Evolutionary conservation across 1,140 invertebrate species (phyloP).

Genomic region (Pissodes strobi): DNA sequence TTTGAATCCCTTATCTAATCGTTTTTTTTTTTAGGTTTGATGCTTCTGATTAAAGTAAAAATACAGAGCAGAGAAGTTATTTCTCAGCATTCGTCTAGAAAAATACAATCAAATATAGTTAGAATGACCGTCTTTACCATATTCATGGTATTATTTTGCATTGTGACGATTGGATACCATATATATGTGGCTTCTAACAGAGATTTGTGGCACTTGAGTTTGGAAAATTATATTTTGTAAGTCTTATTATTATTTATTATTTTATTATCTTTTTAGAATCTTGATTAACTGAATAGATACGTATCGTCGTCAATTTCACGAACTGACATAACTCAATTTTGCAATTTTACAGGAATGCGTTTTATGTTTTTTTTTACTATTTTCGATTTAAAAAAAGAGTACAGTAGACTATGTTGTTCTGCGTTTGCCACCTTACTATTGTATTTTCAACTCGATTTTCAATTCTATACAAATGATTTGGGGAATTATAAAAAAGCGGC

Average conservation of each 20-base stretch:
- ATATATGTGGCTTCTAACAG: slow-evolving; percentile 78
- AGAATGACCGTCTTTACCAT: slow-evolving; percentile 77
- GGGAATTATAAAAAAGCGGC: too few species aligned
- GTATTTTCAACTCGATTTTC: too few species aligned
- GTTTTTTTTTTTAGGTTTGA: slow-evolving; percentile 68
- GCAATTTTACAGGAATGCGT: too few species aligned
- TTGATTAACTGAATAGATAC: too few species aligned
- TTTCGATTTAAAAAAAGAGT: too few species aligned
- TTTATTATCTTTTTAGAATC: too few species aligned
- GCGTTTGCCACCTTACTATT: too few species aligned
- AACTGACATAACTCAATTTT: too few species aligned
- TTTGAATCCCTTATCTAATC: not conserved
- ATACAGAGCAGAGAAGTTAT: slow-evolving; percentile 81
- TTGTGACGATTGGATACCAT: slow-evolving; percentile 81
- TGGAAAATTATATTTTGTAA: slow-evolving; percentile 82
- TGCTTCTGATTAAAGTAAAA: slow-evolving; percentile 76
- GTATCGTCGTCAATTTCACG: too few species aligned
- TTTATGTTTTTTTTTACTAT: too few species aligned
- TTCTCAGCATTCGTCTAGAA: slow-evolving; percentile 76
- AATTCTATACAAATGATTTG: too few species aligned
- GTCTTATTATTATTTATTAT: slow-evolving; percentile 55
- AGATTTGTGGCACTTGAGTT: slow-evolving; percentile 72
- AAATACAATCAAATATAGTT: slow-evolving; percentile 82
- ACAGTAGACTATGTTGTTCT: too few species aligned
- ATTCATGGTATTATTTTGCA: slow-evolving; percentile 72